Conservation (phyloP, 92 coral and sea anemone species). For the Palythoa grandiflora region DNA sequence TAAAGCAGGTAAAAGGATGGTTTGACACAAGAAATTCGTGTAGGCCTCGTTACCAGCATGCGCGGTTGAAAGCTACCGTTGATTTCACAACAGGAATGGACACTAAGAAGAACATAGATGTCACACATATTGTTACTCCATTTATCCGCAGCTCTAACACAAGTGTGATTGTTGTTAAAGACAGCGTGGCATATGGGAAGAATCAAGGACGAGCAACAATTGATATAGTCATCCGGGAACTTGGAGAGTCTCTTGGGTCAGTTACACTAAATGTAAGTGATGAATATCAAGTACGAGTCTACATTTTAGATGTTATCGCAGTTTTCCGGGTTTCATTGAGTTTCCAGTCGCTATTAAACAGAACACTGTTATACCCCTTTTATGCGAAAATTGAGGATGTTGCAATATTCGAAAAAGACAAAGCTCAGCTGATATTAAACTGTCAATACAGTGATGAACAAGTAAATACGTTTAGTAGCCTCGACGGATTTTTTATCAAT, state of each 20-base stretch:
- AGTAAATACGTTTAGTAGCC: conserved; percentile 57
- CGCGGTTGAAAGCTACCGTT: conserved; percentile 55
- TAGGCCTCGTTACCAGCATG: conserved; percentile 67
- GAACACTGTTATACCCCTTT: not conserved
- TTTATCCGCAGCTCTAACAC: conserved; percentile 49
- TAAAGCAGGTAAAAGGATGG: conserved; percentile 63
- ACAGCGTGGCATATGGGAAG: conserved; percentile 45
- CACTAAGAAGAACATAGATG: conserved; percentile 44
- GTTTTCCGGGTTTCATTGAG: conserved; percentile 39
- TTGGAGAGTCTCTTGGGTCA: conserved; percentile 25
- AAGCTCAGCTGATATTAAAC: conserved; percentile 51
- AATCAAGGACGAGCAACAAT: conserved; percentile 45
- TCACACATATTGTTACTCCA: conserved; percentile 49
- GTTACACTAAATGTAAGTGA: conserved; percentile 43
- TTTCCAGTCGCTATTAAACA: conserved; percentile 43
- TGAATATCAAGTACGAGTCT: conserved; percentile 46
- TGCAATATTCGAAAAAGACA: conserved; percentile 33
- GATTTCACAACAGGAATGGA: conserved; percentile 52
- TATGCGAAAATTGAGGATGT: conserved; percentile 30
- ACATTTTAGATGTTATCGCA: conserved; percentile 45
- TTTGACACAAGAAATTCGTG: conserved; percentile 61
- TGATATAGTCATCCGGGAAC: conserved; percentile 26
- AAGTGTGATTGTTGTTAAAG: conserved; percentile 42
- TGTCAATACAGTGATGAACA: conserved; percentile 66
- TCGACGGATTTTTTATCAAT: conserved; percentile 53